A percentile compares a stretch with the other conserved stretches of the same genome.
These are phyloP conservation scores for Phaonia tiefii DNA, from an alignment of 2,888 invertebrate species.

Conservation along the genomic window DNA sequence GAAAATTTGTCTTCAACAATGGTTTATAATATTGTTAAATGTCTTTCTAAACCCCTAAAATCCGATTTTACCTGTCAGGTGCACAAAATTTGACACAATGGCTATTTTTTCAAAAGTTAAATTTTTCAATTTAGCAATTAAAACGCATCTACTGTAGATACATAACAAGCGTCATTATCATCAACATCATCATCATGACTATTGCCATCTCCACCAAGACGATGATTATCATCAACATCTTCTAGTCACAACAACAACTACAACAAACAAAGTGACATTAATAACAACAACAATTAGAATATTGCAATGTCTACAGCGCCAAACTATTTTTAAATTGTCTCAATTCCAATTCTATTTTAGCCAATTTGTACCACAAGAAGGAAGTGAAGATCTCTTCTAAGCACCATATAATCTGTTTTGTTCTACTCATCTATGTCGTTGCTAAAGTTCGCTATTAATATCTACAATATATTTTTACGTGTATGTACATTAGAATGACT, in stretches of 20 bases:
- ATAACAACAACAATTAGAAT: constrained; percentile 32
- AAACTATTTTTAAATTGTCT: constrained; percentile 68
- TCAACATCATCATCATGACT: not conserved
- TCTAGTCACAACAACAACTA: constrained; percentile 26
- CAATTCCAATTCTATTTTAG: constrained; percentile 68
- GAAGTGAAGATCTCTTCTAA: constrained; percentile 63
- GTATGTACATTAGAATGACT: too few species aligned
- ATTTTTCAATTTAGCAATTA: too few species aligned
- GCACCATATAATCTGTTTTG: constrained; percentile 22
- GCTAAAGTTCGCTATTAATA: not conserved
- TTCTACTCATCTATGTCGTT: constrained; percentile 27
- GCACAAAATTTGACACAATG: too few species aligned
- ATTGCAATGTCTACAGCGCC: constrained; percentile 58
- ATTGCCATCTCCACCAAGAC: not conserved
- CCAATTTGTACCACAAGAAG: constrained; percentile 64
- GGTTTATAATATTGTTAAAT: too few species aligned
- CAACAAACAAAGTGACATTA: constrained; percentile 30
- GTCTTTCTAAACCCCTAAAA: too few species aligned
- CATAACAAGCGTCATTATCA: not conserved
- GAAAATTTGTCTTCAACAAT: too few species aligned
- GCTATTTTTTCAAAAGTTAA: too few species aligned
- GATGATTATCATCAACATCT: not conserved
- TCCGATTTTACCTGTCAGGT: too few species aligned
- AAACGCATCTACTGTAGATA: not conserved
- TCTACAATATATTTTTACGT: too few species aligned